phyloP scores from a whole-genome alignment of 2,888 invertebrate species.

The Nebria salina region DNA sequence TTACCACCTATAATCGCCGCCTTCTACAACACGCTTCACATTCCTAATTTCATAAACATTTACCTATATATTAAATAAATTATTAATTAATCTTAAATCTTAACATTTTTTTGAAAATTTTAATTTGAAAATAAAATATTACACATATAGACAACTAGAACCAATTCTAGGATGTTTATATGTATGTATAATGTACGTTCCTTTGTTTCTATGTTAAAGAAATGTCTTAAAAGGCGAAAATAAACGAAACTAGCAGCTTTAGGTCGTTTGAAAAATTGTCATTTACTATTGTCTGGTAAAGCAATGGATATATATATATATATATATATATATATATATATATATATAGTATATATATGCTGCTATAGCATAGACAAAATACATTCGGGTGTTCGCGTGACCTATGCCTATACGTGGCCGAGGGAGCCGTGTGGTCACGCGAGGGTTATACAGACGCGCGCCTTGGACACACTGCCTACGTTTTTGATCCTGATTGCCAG shows the following conservation, averaged over 20 bases:
- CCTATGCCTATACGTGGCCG: slow-evolving; percentile 54
- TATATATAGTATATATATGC: not conserved
- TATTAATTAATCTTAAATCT: too few relatives aligned
- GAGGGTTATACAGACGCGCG: slow-evolving; percentile 20
- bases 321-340: too few relatives aligned
- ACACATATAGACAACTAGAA: too few relatives aligned
- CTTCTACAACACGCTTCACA: slow-evolving; percentile 4
- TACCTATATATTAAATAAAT: too few relatives aligned
- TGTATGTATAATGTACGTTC: too few relatives aligned
- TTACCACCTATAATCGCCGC: slow-evolving; percentile 2
- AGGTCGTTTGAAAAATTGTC: slow-evolving; percentile 49
- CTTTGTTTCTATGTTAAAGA: too few relatives aligned
- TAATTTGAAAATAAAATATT: too few relatives aligned
- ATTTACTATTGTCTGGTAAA: slow-evolving; percentile 51
- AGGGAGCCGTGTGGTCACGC: slow-evolving; percentile 16
- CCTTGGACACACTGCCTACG: not conserved
- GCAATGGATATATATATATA: not conserved
- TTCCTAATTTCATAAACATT: not conserved
- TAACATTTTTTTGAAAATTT: too few relatives aligned
- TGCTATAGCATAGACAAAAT: slow-evolving; percentile 54
- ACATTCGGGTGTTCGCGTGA: slow-evolving; percentile 60
- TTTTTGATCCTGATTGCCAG: slow-evolving; percentile 4
- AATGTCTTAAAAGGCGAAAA: not conserved
- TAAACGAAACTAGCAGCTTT: not conserved
- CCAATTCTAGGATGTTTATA: too few relatives aligned